These are phyloP conservation scores for Cotesia typhae DNA, from an alignment of 1,140 invertebrate genomes.

Conservation along the genomic window DNA sequence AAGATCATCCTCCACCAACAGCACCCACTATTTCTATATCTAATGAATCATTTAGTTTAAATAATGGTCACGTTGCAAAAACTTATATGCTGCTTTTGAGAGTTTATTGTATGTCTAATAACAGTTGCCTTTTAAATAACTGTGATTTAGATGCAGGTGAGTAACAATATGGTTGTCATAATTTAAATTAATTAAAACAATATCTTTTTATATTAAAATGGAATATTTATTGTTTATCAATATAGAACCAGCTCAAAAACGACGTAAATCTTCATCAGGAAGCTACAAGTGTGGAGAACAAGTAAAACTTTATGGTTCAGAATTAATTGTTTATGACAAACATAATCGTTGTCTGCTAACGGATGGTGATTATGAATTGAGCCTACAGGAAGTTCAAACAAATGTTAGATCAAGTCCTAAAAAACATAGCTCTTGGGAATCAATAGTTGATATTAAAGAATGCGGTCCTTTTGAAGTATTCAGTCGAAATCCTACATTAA, in stretches of 20 bases:
- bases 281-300: constrained; percentile 64
- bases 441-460: constrained; percentile 76
- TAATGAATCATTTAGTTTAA: constrained; percentile 82
- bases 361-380: constrained; percentile 90
- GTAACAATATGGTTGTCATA: too few relatives aligned
- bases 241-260: constrained; percentile 71
- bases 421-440: constrained; percentile 82
- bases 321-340: constrained; percentile 90
- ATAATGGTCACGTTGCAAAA: constrained; percentile 84
- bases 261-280: constrained; percentile 67
- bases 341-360: constrained; percentile 85
- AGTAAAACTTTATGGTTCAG: constrained; percentile 79
- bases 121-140: constrained; percentile 61
- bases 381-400: constrained; percentile 77
- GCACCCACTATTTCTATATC: constrained; percentile 84
- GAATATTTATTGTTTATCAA: constrained; percentile 27
- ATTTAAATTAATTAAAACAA: constrained; percentile 15
- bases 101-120: constrained; percentile 71
- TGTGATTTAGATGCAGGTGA: constrained; percentile 62
- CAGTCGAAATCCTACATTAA: constrained; percentile 80
- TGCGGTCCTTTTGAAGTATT: constrained; percentile 75
- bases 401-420: constrained; percentile 70
- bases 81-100: constrained; percentile 87
- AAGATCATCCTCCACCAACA: constrained; percentile 74
- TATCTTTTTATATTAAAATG: not conserved